phyloP scores from a whole-genome alignment of 2,113 vertebrate species.

The Oreochromis tanganicae region DNA sequence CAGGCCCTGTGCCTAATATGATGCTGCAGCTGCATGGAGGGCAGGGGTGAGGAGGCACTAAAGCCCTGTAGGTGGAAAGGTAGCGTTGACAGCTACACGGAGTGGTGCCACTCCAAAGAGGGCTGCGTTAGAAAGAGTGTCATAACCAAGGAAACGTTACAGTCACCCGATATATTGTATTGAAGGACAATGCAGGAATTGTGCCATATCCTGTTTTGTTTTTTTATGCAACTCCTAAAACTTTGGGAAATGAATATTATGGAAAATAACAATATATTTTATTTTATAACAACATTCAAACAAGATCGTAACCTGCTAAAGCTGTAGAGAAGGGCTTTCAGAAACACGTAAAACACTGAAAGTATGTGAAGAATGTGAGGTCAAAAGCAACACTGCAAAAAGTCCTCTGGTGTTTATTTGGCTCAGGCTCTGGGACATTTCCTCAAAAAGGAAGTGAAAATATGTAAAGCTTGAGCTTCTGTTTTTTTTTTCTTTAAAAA shows the following conservation, averaged over 20 bases:
- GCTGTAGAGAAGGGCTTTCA: background rate
- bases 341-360: slow-evolving; percentile 2
- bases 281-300: background rate
- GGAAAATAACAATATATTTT: background rate
- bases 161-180: background rate
- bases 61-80: slow-evolving; percentile 56
- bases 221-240: background rate
- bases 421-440: slow-evolving; percentile 55
- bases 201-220: background rate
- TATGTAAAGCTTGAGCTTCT: slow-evolving; percentile 68
- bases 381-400: slow-evolving; percentile 43
- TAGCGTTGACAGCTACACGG: slow-evolving; percentile 54
- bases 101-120: slow-evolving; percentile 35
- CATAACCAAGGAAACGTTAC: background rate
- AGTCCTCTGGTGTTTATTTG: slow-evolving; percentile 65
- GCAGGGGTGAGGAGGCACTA: background rate
- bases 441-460: slow-evolving; percentile 78
- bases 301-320: background rate
- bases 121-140: background rate
- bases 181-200: background rate
- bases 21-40: slow-evolving; percentile 39
- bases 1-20: slow-evolving; percentile 52
- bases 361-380: slow-evolving; percentile 52
- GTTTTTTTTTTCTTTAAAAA: slow-evolving; percentile 32
- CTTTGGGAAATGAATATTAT: background rate